Evolutionary conservation across 2,888 invertebrate genomes (phyloP).

Genomic region (Ypsolopha sequella): DNA sequence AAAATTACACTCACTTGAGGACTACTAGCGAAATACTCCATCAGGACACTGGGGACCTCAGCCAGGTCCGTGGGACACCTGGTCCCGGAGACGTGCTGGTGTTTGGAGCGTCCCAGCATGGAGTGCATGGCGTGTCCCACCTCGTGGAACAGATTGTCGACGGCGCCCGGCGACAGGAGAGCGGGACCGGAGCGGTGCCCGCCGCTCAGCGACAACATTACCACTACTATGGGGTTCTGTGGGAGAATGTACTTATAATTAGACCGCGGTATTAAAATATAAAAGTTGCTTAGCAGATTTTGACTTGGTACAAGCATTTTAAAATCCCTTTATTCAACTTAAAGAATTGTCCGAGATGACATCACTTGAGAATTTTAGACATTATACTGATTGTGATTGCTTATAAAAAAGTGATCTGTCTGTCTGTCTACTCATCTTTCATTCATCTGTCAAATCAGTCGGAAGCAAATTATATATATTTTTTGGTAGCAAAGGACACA

Average conservation of each 20-base stretch:
- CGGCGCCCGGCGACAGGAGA: constrained; percentile 83
- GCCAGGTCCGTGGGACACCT: constrained; percentile 97
- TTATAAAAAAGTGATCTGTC: too few species aligned
- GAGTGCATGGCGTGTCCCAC: constrained; percentile 99
- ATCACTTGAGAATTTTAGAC: too few species aligned
- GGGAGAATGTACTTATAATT: background rate
- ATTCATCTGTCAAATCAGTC: too few species aligned
- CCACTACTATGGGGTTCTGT: constrained; percentile 89
- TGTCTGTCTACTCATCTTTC: too few species aligned
- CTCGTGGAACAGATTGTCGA: constrained; percentile 98
- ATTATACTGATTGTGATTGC: too few species aligned
- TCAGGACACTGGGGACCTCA: constrained; percentile 98
- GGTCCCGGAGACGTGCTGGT: constrained; percentile 98
- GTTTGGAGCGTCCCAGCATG: constrained; percentile 94
- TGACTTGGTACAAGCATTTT: background rate
- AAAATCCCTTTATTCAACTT: too few species aligned
- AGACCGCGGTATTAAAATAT: too few species aligned
- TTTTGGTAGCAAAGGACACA: too few species aligned
- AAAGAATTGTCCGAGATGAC: too few species aligned
- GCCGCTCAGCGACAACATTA: constrained; percentile 89
- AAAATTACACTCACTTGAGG: constrained; percentile 71
- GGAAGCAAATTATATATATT: too few species aligned
- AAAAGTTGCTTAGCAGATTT: background rate
- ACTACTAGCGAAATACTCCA: constrained; percentile 97
- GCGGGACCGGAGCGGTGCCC: constrained; percentile 80